A percentile compares a stretch with the other conserved stretches of the same genome.
Evolutionary conservation across 92 coral and sea anemone genomes (phyloP).

Genomic region (Phenganax subtilis): DNA sequence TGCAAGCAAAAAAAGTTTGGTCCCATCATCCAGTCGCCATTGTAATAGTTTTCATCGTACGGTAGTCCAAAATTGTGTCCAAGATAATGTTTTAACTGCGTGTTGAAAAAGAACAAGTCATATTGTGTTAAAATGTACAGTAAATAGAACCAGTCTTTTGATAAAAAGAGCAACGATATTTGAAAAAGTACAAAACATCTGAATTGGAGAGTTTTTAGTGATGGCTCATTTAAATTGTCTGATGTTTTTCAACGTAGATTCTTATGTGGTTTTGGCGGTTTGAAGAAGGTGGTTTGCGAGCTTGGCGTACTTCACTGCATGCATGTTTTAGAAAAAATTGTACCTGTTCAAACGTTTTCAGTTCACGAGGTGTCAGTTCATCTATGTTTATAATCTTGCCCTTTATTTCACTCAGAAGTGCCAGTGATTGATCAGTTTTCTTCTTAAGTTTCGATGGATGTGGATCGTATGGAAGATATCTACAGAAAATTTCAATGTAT

Average conservation of each 20-base stretch:
- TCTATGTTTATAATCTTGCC: conserved; percentile 44
- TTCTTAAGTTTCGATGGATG: conserved; percentile 60
- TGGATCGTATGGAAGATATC: conserved; percentile 84
- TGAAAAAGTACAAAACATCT: too few species aligned
- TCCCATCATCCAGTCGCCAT: conserved; percentile 97
- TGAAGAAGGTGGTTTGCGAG: too few species aligned
- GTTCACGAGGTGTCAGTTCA: conserved; percentile 70
- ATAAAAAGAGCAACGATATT: too few species aligned
- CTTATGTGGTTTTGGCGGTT: too few species aligned
- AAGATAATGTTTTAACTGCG: conserved; percentile 76
- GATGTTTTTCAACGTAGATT: too few species aligned
- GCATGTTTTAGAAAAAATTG: background rate
- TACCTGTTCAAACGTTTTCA: conserved; percentile 86
- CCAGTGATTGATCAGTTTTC: conserved; percentile 66
- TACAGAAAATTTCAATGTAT: conserved; percentile 13
- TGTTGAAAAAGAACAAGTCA: conserved; percentile 2
- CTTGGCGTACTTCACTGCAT: too few species aligned
- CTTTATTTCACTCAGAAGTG: conserved; percentile 54
- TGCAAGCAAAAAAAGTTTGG: conserved; percentile 95
- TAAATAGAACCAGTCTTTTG: too few species aligned
- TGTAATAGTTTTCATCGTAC: conserved; percentile 86
- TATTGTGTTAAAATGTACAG: background rate
- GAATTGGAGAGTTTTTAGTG: too few species aligned
- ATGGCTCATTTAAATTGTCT: too few species aligned
- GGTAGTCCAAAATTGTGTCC: conserved; percentile 76